Conservation (phyloP, 2,797 vertebrate species). For the Lates japonicus region DNA sequence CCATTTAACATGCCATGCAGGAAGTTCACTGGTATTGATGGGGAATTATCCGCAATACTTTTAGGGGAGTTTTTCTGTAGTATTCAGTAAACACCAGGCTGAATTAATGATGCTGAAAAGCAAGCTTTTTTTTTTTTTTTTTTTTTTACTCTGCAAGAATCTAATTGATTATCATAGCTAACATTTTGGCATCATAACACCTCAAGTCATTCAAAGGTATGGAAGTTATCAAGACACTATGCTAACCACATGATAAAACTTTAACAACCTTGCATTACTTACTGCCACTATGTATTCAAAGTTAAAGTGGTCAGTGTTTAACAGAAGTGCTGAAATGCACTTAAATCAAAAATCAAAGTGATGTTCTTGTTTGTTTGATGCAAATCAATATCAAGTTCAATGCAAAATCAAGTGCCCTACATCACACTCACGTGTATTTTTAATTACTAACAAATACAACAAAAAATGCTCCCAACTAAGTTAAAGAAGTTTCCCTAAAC, state of each 20-base stretch:
- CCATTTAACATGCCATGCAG: slow-evolving; percentile 80
- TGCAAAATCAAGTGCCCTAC: slow-evolving; percentile 12
- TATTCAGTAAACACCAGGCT: slow-evolving; percentile 48
- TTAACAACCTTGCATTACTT: slow-evolving; percentile 45
- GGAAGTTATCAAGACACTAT: slow-evolving; percentile 71
- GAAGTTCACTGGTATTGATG: slow-evolving; percentile 44
- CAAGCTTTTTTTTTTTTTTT: slow-evolving; percentile 49
- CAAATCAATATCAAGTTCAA: slow-evolving; percentile 39
- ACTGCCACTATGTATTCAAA: slow-evolving; percentile 35
- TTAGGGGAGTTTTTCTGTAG: slow-evolving; percentile 36
- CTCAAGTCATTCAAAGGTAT: slow-evolving; percentile 75
- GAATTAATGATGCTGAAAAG: slow-evolving; percentile 60
- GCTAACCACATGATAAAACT: slow-evolving; percentile 55
- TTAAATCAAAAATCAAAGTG: slow-evolving; percentile 28
- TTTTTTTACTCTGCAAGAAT: slow-evolving; percentile 53
- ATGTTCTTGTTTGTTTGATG: slow-evolving; percentile 21
- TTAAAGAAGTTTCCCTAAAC: slow-evolving; percentile 25
- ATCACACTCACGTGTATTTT: slow-evolving; percentile 14
- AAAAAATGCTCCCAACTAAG: slow-evolving; percentile 11
- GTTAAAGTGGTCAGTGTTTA: slow-evolving; percentile 37
- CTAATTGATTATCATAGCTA: slow-evolving; percentile 67
- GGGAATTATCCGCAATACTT: slow-evolving; percentile 46
- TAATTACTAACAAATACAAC: slow-evolving; percentile 30
- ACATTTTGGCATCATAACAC: slow-evolving; percentile 66
- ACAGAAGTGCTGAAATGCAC: slow-evolving; percentile 44